Conservation (phyloP, 2,888 invertebrate species). For the Drosophila greeni region DNA sequence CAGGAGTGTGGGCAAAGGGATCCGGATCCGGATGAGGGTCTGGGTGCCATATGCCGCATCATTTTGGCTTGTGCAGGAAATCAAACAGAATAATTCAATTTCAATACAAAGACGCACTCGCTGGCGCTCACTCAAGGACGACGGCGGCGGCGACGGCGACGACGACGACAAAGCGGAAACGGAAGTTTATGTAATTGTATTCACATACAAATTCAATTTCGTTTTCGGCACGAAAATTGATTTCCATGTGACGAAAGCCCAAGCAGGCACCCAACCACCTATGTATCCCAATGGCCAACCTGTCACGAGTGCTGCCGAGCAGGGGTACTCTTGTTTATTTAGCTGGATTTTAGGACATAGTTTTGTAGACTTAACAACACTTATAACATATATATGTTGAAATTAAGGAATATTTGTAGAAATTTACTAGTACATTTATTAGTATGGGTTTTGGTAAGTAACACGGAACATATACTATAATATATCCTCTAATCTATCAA, state of each 20-base stretch:
- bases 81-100: conserved; percentile 76
- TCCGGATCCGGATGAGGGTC: conserved; percentile 31
- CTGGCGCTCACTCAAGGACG: conserved; percentile 21
- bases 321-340: background rate
- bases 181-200: conserved; percentile 74
- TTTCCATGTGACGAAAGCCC: conserved; percentile 56
- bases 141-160: conserved; percentile 3
- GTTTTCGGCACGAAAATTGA: conserved; percentile 67
- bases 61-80: conserved; percentile 68
- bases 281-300: conserved; percentile 16
- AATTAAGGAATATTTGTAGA: too few relatives aligned
- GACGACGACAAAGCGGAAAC: conserved; percentile 47
- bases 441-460: too few relatives aligned
- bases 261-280: conserved; percentile 15
- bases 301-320: conserved; percentile 4
- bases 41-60: conserved; percentile 58
- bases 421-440: too few relatives aligned
- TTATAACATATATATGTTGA: too few relatives aligned
- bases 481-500: background rate
- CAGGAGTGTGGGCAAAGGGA: conserved; percentile 37
- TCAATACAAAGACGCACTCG: conserved; percentile 66
- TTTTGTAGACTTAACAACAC: too few relatives aligned
- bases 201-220: conserved; percentile 72
- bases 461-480: too few relatives aligned
- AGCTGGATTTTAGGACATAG: too few relatives aligned